Evolutionary conservation across 2,113 vertebrate species (phyloP), one percentile per base, ranked within the genome.

Genomic region (Oreochromis spilurus): DNA sequence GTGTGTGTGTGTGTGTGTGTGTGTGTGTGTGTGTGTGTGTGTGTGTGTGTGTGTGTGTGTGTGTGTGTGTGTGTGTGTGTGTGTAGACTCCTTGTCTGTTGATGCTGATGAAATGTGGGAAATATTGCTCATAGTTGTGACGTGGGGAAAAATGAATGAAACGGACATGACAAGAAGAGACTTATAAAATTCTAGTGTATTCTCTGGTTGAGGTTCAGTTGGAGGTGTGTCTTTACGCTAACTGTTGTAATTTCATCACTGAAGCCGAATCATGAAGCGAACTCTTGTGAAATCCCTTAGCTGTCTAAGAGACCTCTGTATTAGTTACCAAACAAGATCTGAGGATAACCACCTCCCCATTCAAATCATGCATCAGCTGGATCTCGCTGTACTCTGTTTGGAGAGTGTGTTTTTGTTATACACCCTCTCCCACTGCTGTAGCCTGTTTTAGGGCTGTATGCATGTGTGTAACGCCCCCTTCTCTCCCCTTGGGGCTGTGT

Each of bases 401-500:
- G 45, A 77, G 83, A 80, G 65, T 81, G 34, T 82, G 72, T 88
- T 89, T 85, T 43, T 58, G 16, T 84, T 70, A 54, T 81, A 70
- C 65, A n/a, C 83, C 34, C 43, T 53, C 81, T 58, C 38, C 48
- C 50, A 50, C 34, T 70, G 83, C 81, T 89, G 12, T 83, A 21
- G 72, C 57, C 58, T 52, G 21, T 87, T 86, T 10, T 34, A 26
- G 48, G 83, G 55, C 43, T 81, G 85, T 78, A 77, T 84, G 86
- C 57, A 55, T 65, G 34, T 94, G 55, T 92, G 85, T 95, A 92
- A 94, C 38, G 26, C 81, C 93, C 93, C 79, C 89, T 89, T 93
- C 91, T 94, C 89, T 95, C 93, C 88, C 88, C 60, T 57, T 60
- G 94, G 94, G 93, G 87, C 65, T 2, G 43, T 90, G 78, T 90